Conservation (phyloP, 2,797 vertebrate species). For the Sparus aurata region DNA sequence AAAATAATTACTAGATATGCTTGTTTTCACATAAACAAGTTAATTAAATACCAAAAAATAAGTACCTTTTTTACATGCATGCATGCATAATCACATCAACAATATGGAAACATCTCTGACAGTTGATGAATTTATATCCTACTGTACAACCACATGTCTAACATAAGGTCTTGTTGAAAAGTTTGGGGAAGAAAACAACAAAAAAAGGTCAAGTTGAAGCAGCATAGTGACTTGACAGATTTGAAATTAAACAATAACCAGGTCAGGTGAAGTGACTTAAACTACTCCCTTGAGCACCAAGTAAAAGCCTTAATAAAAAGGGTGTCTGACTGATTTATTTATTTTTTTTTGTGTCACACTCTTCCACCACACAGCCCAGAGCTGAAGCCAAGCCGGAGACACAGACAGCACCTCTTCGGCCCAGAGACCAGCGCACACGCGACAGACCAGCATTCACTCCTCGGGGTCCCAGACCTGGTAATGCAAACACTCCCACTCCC, state of each 20-base stretch:
- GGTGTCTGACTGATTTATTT: constrained; percentile 56
- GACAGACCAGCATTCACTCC: constrained; percentile 91
- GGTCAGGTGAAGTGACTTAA: background rate
- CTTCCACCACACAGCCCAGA: constrained; percentile 84
- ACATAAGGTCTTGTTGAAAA: background rate
- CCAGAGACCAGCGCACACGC: constrained; percentile 93
- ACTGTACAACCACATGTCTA: background rate
- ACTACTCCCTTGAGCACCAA: background rate
- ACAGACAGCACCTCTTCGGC: constrained; percentile 88
- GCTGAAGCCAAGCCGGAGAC: constrained; percentile 92
- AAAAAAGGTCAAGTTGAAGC: background rate
- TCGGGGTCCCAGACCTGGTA: constrained; percentile 93
- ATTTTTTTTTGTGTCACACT: background rate
- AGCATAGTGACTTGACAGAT: background rate
- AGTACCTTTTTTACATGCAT: background rate
- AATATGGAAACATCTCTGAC: no score
- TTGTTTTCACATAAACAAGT: background rate
- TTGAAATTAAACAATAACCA: background rate
- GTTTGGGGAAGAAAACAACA: background rate
- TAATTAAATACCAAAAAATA: background rate
- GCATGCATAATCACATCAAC: background rate
- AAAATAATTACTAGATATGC: background rate
- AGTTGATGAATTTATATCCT: background rate
- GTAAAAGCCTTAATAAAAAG: background rate
- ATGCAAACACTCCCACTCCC: background rate